phyloP scores from a whole-genome alignment of 2,113 vertebrate genomes.

The Muntiacus muntjak region DNA sequence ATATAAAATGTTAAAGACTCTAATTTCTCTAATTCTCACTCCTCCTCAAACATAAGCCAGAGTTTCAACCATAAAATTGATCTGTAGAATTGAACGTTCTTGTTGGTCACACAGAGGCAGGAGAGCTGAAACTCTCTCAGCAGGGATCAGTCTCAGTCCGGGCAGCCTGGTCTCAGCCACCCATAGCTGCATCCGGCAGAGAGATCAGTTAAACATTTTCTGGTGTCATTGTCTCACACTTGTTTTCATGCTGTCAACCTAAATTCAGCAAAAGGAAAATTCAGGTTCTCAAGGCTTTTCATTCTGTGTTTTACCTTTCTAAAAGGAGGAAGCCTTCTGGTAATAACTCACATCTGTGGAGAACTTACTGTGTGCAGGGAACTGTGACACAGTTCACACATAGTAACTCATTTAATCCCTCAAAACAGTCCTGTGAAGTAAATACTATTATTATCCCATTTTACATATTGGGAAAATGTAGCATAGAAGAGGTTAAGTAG shows the following conservation, averaged over 20 bases:
- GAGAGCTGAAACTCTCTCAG: not conserved
- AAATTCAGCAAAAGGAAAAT: not conserved
- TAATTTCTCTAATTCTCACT: not conserved
- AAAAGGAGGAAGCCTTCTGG: not conserved
- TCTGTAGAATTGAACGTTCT: not conserved
- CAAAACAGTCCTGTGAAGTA: not conserved
- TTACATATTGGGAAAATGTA: not conserved
- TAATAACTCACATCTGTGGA: not conserved
- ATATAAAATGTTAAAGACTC: not conserved
- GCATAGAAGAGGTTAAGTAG: not conserved
- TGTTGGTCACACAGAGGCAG: too few species aligned
- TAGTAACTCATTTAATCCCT: not conserved
- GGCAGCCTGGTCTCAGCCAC: not conserved
- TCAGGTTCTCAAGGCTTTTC: not conserved
- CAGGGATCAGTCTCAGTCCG: accelerated
- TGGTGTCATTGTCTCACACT: not conserved
- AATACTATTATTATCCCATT: not conserved
- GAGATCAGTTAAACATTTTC: not conserved
- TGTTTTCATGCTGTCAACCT: not conserved
- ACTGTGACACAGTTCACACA: not conserved
- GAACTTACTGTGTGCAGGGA: not conserved
- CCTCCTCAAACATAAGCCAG: not conserved
- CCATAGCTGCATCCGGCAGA: not conserved
- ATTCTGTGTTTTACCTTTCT: not conserved
- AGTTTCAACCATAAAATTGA: not conserved